Evolutionary conservation across 2,113 vertebrate genomes (phyloP).

Genomic region (Lepidothrix coronata): DNA sequence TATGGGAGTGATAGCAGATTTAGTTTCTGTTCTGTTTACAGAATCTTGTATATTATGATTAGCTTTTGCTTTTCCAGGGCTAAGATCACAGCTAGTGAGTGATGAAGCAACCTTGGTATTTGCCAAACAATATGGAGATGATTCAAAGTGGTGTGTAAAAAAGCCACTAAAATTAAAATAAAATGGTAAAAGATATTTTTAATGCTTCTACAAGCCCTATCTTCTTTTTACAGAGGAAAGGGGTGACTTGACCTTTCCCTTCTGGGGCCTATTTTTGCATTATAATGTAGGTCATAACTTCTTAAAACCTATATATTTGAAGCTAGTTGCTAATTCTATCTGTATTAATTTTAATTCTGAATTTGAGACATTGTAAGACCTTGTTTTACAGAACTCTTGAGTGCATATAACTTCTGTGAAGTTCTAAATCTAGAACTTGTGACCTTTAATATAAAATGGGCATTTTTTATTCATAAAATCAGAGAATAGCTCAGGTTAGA

Average conservation of each 20-base stretch:
- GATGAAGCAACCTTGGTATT: neutral
- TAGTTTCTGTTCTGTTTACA: neutral
- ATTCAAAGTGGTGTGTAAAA: neutral
- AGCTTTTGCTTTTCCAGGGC: neutral
- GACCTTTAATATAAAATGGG: neutral
- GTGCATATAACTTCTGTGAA: neutral
- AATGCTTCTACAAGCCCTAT: neutral
- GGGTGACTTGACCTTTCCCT: neutral
- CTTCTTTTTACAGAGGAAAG: neutral
- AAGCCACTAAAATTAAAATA: neutral
- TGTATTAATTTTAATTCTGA: constrained; percentile 23
- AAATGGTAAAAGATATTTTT: neutral
- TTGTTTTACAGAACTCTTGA: neutral
- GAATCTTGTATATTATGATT: neutral
- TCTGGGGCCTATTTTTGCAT: constrained; percentile 25
- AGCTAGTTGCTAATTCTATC: constrained; percentile 7
- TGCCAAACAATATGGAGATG: neutral
- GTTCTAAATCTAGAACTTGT: neutral
- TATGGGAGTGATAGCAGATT: neutral
- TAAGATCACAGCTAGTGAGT: neutral
- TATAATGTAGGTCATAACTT: constrained; percentile 40
- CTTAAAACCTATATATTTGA: constrained; percentile 1
- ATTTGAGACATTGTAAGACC: neutral
- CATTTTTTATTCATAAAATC: neutral
- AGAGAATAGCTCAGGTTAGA: neutral